These are phyloP conservation scores for Agrotis clavis DNA, from an alignment of 2,888 invertebrate genomes.

Conservation along the genomic window DNA sequence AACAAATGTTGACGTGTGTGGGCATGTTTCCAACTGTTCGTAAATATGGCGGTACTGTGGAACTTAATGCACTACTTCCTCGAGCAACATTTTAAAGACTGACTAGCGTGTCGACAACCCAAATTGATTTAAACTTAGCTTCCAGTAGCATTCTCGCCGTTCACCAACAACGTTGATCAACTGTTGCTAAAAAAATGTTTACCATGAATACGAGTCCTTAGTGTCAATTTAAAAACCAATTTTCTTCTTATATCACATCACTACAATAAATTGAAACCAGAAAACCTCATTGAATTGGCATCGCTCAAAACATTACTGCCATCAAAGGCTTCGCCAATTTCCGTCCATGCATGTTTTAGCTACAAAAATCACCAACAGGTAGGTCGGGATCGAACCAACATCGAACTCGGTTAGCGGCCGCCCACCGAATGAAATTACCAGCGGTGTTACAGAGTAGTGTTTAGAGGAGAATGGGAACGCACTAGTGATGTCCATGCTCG, in stretches of 20 bases:
- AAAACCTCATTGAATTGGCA: conserved; percentile 2
- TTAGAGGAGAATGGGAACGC: neutral
- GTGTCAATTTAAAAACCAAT: neutral
- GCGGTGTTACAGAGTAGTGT: conserved; percentile 18
- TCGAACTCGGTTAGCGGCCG: conserved; percentile 20
- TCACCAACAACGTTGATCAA: too few species aligned
- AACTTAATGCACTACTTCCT: too few species aligned
- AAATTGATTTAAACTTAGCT: too few species aligned
- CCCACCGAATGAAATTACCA: conserved; percentile 43
- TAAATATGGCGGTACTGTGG: too few species aligned
- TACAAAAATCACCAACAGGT: conserved; percentile 44
- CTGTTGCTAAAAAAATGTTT: too few species aligned
- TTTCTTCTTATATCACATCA: neutral
- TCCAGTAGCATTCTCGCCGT: too few species aligned
- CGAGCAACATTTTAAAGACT: too few species aligned
- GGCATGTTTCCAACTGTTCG: too few species aligned
- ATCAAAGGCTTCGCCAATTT: neutral
- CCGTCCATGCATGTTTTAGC: conserved; percentile 20
- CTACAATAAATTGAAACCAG: neutral
- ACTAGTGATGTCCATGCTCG: conserved; percentile 20
- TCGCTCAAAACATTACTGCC: neutral
- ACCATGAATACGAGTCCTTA: too few species aligned
- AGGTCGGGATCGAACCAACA: conserved; percentile 13
- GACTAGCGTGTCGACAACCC: too few species aligned
- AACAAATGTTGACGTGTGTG: too few species aligned